phyloP scores from a whole-genome alignment of 2,113 vertebrate species.

The Oryzias woworae region DNA sequence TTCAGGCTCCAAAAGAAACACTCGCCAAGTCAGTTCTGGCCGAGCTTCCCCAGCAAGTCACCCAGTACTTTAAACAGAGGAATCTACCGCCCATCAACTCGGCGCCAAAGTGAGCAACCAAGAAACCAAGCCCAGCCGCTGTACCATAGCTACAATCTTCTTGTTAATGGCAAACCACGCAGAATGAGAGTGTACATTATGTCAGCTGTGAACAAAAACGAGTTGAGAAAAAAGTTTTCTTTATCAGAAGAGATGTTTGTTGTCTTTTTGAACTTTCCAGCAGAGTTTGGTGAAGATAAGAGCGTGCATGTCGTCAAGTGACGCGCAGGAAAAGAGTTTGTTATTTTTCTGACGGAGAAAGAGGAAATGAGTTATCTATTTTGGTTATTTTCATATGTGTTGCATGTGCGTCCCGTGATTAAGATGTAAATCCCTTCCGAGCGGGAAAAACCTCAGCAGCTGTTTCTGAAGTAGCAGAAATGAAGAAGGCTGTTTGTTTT shows the following conservation, averaged over 20 bases:
- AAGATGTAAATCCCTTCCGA: constrained; percentile 36
- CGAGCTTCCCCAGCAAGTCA: constrained; percentile 95
- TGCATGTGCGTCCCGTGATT: constrained; percentile 58
- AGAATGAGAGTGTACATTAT: constrained; percentile 31
- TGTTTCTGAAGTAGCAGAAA: constrained; percentile 26
- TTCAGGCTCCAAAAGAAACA: constrained; percentile 95
- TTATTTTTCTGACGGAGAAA: constrained; percentile 7
- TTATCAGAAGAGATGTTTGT: constrained; percentile 26
- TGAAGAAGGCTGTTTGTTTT: constrained; percentile 22
- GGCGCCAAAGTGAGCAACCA: constrained; percentile 77
- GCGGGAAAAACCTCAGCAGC: constrained; percentile 35
- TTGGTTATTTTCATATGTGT: constrained; percentile 1
- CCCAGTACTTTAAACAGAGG: constrained; percentile 96
- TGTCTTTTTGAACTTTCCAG: constrained; percentile 25
- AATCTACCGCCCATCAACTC: constrained; percentile 89
- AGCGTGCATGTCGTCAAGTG: constrained; percentile 24
- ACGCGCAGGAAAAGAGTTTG: constrained; percentile 30
- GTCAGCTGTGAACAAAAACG: constrained; percentile 31
- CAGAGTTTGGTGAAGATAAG: constrained; percentile 17
- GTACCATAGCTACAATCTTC: constrained; percentile 46
- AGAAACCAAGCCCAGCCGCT: constrained; percentile 8
- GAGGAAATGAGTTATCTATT: constrained; percentile 21
- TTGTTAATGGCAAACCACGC: constrained; percentile 25
- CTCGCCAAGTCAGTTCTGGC: constrained; percentile 96
- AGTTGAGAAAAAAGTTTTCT: constrained; percentile 23